Percentiles rank a stretch among this genome's conserved stretches.
phyloP scores from a whole-genome alignment of 2,113 vertebrate genomes.

The Tyto alba region DNA sequence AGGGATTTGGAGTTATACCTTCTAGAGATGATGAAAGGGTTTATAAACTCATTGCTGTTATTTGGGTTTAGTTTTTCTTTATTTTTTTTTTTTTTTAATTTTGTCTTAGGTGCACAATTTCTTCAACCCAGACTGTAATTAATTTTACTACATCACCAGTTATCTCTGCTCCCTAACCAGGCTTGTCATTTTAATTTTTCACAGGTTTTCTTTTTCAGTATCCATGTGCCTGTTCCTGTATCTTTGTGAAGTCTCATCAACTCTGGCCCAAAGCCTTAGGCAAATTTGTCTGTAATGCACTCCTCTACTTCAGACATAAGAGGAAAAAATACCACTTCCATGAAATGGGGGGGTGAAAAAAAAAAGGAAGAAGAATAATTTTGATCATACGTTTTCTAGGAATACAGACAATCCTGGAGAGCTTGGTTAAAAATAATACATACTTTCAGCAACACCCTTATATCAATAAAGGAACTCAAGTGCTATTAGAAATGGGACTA shows the following conservation, averaged over 20 bases:
- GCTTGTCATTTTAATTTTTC: slow-evolving; percentile 71
- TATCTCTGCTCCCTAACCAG: slow-evolving; percentile 61
- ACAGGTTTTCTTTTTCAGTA: slow-evolving; percentile 53
- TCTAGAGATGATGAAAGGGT: slow-evolving; percentile 35
- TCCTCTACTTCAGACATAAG: slow-evolving; percentile 26
- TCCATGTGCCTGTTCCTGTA: slow-evolving; percentile 42
- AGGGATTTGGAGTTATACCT: neutral
- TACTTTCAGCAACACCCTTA: neutral
- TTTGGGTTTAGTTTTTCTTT: neutral
- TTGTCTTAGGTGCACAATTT: slow-evolving; percentile 39
- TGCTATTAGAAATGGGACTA: neutral
- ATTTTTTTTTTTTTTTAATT: slow-evolving; percentile 37
- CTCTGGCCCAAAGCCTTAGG: slow-evolving; percentile 52
- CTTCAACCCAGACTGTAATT: slow-evolving; percentile 53
- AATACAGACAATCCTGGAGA: neutral
- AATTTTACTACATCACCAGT: slow-evolving; percentile 65
- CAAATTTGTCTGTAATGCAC: slow-evolving; percentile 47
- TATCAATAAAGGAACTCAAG: neutral
- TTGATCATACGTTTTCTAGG: neutral
- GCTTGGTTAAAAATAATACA: neutral
- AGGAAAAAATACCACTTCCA: neutral
- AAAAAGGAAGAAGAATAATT: neutral
- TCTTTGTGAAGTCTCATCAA: slow-evolving; percentile 58
- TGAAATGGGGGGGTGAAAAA: neutral
- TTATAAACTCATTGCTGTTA: slow-evolving; percentile 53